Conservation (phyloP, 2,113 vertebrate genomes). For the Zonotrichia leucophrys region DNA sequence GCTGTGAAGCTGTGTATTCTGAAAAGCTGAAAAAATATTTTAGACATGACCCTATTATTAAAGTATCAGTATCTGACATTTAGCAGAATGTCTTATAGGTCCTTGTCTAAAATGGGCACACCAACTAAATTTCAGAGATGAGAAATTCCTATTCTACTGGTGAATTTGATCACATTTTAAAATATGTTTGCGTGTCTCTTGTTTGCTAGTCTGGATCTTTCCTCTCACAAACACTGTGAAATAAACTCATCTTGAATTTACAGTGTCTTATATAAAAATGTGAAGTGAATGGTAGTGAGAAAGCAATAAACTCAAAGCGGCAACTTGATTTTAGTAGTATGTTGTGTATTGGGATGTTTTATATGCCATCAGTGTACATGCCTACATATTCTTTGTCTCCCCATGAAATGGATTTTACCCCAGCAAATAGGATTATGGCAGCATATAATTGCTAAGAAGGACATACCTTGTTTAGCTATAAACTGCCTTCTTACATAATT, state of each 20-base stretch:
- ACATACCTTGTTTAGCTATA: slow-evolving; percentile 1
- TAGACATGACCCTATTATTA: not conserved
- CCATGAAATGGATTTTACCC: slow-evolving; percentile 13
- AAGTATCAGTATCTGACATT: not conserved
- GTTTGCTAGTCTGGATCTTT: not conserved
- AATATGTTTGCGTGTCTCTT: not conserved
- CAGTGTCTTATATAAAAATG: not conserved
- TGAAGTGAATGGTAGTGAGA: slow-evolving; percentile 2
- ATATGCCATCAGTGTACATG: not conserved
- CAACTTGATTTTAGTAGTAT: not conserved
- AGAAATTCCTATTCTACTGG: not conserved
- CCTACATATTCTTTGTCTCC: not conserved
- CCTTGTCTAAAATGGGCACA: not conserved
- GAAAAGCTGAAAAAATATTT: not conserved
- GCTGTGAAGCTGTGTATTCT: not conserved
- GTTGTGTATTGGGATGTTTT: slow-evolving; percentile 4
- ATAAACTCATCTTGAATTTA: slow-evolving; percentile 8
- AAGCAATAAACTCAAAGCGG: not conserved
- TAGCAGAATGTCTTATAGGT: not conserved
- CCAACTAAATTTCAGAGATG: not conserved
- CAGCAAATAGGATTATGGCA: slow-evolving; percentile 6
- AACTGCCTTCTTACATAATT: slow-evolving; percentile 13
- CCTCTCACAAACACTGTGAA: not conserved
- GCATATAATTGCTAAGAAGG: not conserved
- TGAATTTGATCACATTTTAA: not conserved